Percentiles rank a stretch among this genome's conserved stretches.
These are phyloP conservation scores for Spodoptera litura DNA, from an alignment of 1,140 invertebrate genomes.

Conservation along the genomic window DNA sequence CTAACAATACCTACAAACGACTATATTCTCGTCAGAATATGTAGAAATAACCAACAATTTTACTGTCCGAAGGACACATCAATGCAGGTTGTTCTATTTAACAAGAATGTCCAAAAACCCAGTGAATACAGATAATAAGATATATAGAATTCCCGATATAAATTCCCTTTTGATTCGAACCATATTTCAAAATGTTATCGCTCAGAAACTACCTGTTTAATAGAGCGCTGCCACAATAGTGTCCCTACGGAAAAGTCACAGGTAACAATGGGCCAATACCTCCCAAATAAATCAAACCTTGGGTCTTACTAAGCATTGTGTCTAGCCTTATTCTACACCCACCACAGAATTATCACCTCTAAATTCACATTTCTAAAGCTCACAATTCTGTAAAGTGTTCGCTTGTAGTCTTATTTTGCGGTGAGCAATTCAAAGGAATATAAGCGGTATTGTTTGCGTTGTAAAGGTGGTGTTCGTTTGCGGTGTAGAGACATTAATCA, in stretches of 20 bases:
- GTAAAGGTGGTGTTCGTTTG: slow-evolving; percentile 19
- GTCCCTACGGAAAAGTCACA: slow-evolving; percentile 44
- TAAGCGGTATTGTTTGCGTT: neutral
- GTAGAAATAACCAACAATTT: too few species aligned
- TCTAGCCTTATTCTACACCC: slow-evolving; percentile 4
- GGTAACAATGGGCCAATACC: slow-evolving; percentile 46
- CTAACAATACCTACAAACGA: too few species aligned
- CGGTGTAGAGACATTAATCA: slow-evolving; percentile 30
- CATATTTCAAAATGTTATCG: slow-evolving; percentile 46
- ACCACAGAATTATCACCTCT: slow-evolving; percentile 26
- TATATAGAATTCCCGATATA: slow-evolving; percentile 17
- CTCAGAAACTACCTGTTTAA: slow-evolving; percentile 43
- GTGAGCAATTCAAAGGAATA: slow-evolving; percentile 19
- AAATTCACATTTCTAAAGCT: slow-evolving; percentile 1
- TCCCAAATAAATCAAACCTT: slow-evolving; percentile 46
- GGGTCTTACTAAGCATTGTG: slow-evolving; percentile 35
- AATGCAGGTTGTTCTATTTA: too few species aligned
- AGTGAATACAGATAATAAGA: neutral
- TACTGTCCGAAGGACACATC: too few species aligned
- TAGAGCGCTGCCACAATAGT: slow-evolving; percentile 37
- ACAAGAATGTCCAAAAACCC: neutral
- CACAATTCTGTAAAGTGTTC: slow-evolving; percentile 24
- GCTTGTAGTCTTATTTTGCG: slow-evolving; percentile 36
- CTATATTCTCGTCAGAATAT: too few species aligned
- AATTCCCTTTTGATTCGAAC: slow-evolving; percentile 37